Conservation (phyloP, 2,888 invertebrate species). For the Cinara cedri region DNA sequence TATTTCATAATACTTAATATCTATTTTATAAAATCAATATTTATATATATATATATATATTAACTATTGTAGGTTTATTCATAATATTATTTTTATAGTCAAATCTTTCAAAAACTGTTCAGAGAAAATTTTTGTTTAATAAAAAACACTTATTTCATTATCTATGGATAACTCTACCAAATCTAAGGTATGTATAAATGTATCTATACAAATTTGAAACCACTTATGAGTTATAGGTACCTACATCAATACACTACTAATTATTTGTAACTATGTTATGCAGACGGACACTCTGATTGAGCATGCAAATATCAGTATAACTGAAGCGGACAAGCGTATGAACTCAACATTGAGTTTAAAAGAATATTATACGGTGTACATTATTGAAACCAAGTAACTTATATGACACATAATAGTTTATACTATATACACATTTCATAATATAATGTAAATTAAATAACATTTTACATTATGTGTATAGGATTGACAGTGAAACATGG, state of each 20-base stretch:
- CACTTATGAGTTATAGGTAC: too few relatives aligned
- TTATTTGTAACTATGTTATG: background rate
- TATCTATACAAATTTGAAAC: background rate
- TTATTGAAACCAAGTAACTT: conserved; percentile 78
- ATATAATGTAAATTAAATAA: background rate
- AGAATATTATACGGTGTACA: conserved; percentile 79
- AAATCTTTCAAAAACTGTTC: background rate
- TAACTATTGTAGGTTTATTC: background rate
- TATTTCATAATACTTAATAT: too few relatives aligned
- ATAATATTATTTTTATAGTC: background rate
- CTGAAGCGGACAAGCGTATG: conserved; percentile 78
- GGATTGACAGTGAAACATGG: conserved; percentile 59
- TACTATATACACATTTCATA: background rate
- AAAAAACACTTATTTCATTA: background rate
- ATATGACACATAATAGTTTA: conserved; percentile 23
- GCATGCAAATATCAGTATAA: conserved; percentile 76
- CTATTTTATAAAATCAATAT: too few relatives aligned
- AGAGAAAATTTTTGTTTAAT: background rate
- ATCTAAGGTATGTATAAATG: conserved; percentile 26
- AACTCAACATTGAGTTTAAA: conserved; percentile 76
- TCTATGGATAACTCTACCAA: conserved; percentile 32
- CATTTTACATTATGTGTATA: conserved; percentile 2
- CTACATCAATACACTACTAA: background rate
- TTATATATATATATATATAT: too few relatives aligned
- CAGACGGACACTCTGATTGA: conserved; percentile 70